These are phyloP conservation scores for Magallana ariakensis DNA, from an alignment of 1,140 invertebrate species.

Conservation along the genomic window DNA sequence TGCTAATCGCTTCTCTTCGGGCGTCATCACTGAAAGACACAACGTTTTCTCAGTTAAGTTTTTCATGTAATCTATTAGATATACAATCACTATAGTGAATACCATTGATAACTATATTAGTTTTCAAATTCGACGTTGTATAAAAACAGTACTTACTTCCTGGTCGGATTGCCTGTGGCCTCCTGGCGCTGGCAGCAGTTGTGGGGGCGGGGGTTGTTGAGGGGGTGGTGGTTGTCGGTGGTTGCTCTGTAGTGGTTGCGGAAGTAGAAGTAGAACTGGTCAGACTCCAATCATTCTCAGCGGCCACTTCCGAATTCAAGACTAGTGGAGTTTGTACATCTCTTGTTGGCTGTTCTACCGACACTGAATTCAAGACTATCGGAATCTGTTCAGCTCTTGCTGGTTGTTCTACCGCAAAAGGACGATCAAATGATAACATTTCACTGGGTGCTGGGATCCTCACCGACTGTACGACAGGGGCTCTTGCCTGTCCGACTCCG, in stretches of 20 bases:
- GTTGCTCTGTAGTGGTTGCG: not conserved
- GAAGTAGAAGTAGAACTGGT: not conserved
- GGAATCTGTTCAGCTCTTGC: too few species aligned
- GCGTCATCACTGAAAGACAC: not conserved
- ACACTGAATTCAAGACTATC: too few species aligned
- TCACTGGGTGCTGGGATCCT: too few species aligned
- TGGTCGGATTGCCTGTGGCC: not conserved
- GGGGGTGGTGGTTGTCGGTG: not conserved
- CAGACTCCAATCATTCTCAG: too few species aligned
- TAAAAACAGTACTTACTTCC: not conserved
- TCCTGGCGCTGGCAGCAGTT: not conserved
- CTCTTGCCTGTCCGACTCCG: too few species aligned
- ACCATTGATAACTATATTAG: not conserved
- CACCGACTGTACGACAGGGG: too few species aligned
- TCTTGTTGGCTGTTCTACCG: too few species aligned
- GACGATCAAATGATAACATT: too few species aligned
- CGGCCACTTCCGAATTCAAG: too few species aligned
- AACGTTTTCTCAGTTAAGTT: not conserved
- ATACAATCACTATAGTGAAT: too few species aligned
- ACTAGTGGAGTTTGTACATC: too few species aligned
- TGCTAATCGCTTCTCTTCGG: not conserved
- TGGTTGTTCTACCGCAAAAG: too few species aligned
- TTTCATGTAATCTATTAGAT: not conserved
- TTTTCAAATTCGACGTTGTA: not conserved
- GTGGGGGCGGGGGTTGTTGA: not conserved